Percentiles rank a stretch among this genome's conserved stretches.
Conservation (phyloP, 2,888 invertebrate species). For the Cacoxenus indagator region DNA sequence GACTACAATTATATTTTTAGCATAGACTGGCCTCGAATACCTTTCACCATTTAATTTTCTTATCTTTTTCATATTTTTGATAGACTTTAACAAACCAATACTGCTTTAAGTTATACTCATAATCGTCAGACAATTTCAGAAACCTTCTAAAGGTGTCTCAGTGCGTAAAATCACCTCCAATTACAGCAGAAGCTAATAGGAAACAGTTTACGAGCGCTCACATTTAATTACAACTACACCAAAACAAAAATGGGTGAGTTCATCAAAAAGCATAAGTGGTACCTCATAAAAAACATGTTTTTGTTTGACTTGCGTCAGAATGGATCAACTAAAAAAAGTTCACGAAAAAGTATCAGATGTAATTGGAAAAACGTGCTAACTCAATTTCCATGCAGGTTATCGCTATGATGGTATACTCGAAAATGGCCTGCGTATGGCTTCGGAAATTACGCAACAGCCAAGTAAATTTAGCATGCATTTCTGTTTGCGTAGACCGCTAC, state of each 20-base stretch:
- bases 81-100: too few species aligned
- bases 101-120: too few species aligned
- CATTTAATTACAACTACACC: background rate
- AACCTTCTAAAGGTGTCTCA: too few species aligned
- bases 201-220: background rate
- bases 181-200: background rate
- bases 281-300: background rate
- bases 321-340: background rate
- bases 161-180: background rate
- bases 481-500: conserved; percentile 10
- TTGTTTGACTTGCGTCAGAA: background rate
- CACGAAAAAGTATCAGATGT: background rate
- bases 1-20: too few species aligned
- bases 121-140: too few species aligned
- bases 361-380: conserved; percentile 11
- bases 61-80: too few species aligned
- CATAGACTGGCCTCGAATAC: too few species aligned
- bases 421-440: background rate
- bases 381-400: background rate
- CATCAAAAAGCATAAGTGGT: background rate
- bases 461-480: conserved; percentile 11
- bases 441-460: conserved; percentile 16
- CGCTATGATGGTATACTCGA: background rate
- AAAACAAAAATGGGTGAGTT: background rate
- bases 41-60: too few species aligned